These are phyloP conservation scores for Crotalus horridus DNA, from an alignment of 2,113 vertebrate genomes.

Conservation along the genomic window DNA sequence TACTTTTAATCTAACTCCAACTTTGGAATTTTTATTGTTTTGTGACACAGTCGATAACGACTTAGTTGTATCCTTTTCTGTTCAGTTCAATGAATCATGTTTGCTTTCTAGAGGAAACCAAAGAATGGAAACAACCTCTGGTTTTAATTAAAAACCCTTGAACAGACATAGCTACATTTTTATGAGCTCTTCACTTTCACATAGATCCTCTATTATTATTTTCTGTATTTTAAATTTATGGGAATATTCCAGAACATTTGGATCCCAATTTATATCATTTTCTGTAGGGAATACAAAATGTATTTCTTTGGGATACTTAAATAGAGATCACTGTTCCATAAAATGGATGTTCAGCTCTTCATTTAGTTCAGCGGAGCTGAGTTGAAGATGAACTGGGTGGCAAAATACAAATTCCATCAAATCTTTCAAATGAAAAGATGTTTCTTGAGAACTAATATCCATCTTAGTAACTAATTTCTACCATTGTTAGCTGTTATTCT, in stretches of 20 bases:
- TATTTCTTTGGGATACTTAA: not conserved
- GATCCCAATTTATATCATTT: not conserved
- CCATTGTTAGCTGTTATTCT: not conserved
- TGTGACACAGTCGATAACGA: not conserved
- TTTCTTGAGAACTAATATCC: not conserved
- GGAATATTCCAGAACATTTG: accelerated
- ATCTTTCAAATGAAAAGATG: not conserved
- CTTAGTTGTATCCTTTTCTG: not conserved
- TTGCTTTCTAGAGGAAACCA: accelerated
- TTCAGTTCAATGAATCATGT: accelerated
- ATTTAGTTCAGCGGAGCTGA: not conserved
- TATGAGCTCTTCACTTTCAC: not conserved
- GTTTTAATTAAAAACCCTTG: not conserved
- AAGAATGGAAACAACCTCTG: not conserved
- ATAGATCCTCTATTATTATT: not conserved
- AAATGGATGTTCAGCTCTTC: not conserved
- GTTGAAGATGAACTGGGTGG: not conserved
- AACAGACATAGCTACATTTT: not conserved
- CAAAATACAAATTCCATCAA: not conserved
- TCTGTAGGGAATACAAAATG: not conserved
- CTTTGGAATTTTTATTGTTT: not conserved
- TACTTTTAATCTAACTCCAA: not conserved
- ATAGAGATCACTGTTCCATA: not conserved
- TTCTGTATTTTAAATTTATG: accelerated
- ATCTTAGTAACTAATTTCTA: accelerated